Evolutionary conservation across 2,888 invertebrate genomes (phyloP).

Genomic region (Thyatira batis): DNA sequence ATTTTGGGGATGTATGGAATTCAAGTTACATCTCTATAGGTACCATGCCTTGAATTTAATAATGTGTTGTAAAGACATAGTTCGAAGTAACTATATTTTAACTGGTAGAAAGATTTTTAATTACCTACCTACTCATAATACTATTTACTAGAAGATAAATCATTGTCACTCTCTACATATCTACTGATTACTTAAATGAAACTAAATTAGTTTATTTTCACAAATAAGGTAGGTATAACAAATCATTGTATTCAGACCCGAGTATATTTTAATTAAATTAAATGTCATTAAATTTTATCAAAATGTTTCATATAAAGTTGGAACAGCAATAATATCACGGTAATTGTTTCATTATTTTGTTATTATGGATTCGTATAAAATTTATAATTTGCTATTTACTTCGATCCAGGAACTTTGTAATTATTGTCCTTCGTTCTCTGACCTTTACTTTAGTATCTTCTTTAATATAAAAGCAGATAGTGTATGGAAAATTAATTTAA

Average conservation of each 20-base stretch:
- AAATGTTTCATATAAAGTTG: background rate
- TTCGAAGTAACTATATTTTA: too few relatives aligned
- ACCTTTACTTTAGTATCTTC: background rate
- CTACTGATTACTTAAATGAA: too few relatives aligned
- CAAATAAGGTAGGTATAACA: too few relatives aligned
- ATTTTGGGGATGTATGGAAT: conserved; percentile 17
- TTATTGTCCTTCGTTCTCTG: background rate
- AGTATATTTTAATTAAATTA: background rate
- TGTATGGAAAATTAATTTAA: background rate
- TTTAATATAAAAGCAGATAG: background rate
- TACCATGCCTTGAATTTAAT: too few relatives aligned
- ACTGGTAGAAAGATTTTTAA: too few relatives aligned
- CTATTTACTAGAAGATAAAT: too few relatives aligned
- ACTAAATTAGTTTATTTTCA: too few relatives aligned
- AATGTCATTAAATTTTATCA: conserved; percentile 3
- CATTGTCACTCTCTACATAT: too few relatives aligned
- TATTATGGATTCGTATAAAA: background rate
- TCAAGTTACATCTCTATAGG: conserved; percentile 9
- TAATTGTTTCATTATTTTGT: background rate
- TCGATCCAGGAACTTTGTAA: background rate
- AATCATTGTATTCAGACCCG: too few relatives aligned
- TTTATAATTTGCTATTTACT: background rate
- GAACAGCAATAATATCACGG: background rate
- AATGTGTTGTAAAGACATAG: too few relatives aligned
- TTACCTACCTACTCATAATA: too few relatives aligned